Evolutionary conservation across 1,140 invertebrate species (phyloP).

Genomic region (Heliconius eleuchia): DNA sequence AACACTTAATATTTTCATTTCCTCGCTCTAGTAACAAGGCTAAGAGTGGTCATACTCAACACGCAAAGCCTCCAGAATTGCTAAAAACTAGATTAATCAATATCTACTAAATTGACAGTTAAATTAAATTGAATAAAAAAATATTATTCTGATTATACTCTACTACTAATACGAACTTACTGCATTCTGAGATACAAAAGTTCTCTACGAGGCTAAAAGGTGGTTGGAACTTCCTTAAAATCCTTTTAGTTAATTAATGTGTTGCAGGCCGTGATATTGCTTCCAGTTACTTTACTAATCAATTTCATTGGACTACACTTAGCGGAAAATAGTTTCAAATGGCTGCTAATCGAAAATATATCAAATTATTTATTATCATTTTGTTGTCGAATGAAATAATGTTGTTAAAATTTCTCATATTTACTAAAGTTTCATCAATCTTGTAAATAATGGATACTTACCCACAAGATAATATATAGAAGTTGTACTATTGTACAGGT

Average conservation of each 20-base stretch:
- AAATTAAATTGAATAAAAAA: too few relatives aligned
- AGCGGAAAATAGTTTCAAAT: slow-evolving; percentile 16
- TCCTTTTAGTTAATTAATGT: slow-evolving; percentile 34
- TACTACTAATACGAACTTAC: neutral
- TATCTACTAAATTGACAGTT: too few relatives aligned
- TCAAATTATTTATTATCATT: neutral
- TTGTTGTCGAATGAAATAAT: neutral
- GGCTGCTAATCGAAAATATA: neutral
- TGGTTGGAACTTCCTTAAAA: slow-evolving; percentile 23
- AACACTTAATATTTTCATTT: too few relatives aligned
- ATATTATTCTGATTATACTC: too few relatives aligned
- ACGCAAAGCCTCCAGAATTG: too few relatives aligned
- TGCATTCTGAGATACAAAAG: neutral
- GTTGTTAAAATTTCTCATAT: neutral
- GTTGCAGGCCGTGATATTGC: slow-evolving; percentile 31
- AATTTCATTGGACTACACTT: slow-evolving; percentile 22
- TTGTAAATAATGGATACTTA: neutral
- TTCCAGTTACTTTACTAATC: slow-evolving; percentile 27
- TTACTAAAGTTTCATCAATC: neutral
- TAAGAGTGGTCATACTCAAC: too few relatives aligned
- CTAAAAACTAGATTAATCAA: too few relatives aligned
- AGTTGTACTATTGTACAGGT: too few relatives aligned
- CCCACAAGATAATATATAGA: neutral
- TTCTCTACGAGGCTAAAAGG: neutral
- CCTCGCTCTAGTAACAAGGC: too few relatives aligned